phyloP scores from a whole-genome alignment of 1,140 invertebrate genomes.

The Adoxophyes honmai region DNA sequence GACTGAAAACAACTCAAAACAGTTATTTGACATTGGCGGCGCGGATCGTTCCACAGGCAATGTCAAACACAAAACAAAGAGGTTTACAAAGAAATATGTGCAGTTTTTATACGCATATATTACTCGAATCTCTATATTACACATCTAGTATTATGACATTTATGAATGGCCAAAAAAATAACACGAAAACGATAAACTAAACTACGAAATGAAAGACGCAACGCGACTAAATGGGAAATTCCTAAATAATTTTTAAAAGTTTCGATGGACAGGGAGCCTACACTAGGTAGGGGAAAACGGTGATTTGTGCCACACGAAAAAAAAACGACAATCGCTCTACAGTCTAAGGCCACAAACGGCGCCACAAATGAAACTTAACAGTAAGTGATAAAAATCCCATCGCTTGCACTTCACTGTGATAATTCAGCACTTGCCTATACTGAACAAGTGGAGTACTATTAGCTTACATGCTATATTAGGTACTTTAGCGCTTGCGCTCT shows the following conservation, averaged over 20 bases:
- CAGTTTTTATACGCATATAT: conserved; percentile 42
- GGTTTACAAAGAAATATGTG: conserved; percentile 17
- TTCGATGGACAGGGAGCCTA: conserved; percentile 3
- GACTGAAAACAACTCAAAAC: conserved; percentile 27
- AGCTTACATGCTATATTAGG: too few species aligned
- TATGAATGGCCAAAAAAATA: conserved; percentile 54
- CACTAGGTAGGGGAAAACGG: conserved; percentile 16
- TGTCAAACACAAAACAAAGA: conserved; percentile 27
- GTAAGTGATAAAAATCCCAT: too few species aligned
- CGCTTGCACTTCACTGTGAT: too few species aligned
- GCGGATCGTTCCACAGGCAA: conserved; percentile 23
- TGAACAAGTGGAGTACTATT: too few species aligned
- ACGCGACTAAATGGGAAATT: conserved; percentile 36
- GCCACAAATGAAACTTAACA: too few species aligned
- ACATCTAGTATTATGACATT: conserved; percentile 70
- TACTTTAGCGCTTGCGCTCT: too few species aligned
- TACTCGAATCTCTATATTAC: conserved; percentile 65
- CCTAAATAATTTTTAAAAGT: conserved; percentile 15
- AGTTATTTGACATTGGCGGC: conserved; percentile 34
- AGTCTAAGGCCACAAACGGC: too few species aligned
- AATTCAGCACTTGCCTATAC: too few species aligned
- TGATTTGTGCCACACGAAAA: conserved; percentile 23
- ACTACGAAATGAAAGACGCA: conserved; percentile 44
- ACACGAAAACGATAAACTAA: conserved; percentile 48
- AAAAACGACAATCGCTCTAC: too few species aligned